These are phyloP conservation scores for Cephonodes hylas DNA, from an alignment of 2,888 invertebrate genomes.

Conservation along the genomic window DNA sequence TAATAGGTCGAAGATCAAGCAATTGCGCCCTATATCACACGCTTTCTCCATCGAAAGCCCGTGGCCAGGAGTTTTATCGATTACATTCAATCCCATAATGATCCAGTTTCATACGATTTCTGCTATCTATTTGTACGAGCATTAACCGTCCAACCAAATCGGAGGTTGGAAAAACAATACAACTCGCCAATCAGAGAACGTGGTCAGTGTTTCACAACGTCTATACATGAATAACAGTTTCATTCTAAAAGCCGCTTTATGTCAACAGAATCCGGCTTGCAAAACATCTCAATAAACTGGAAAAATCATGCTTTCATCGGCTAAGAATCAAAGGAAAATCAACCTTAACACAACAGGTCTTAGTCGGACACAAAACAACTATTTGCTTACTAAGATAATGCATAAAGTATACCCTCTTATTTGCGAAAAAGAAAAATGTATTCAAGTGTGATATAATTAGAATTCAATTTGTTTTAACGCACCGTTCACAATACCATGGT, in stretches of 20 bases:
- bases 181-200: background rate
- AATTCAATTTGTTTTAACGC: background rate
- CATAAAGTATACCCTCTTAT: background rate
- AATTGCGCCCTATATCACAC: too few species aligned
- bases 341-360: background rate
- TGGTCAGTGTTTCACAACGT: background rate
- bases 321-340: background rate
- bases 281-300: slow-evolving; percentile 20
- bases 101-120: too few species aligned
- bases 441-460: background rate
- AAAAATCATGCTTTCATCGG: background rate
- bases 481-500: background rate
- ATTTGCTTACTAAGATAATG: background rate
- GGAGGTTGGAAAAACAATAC: background rate
- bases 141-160: background rate
- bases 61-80: too few species aligned
- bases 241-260: slow-evolving; percentile 23
- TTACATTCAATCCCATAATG: too few species aligned
- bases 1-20: too few species aligned
- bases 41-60: too few species aligned
- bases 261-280: slow-evolving; percentile 14
- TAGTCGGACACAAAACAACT: background rate
- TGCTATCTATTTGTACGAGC: too few species aligned
- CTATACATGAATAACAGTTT: background rate
- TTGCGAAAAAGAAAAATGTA: background rate